Base-by-base conservation (phyloP, 2,797 vertebrate species). In the Enteromius paludinosus region DNA sequence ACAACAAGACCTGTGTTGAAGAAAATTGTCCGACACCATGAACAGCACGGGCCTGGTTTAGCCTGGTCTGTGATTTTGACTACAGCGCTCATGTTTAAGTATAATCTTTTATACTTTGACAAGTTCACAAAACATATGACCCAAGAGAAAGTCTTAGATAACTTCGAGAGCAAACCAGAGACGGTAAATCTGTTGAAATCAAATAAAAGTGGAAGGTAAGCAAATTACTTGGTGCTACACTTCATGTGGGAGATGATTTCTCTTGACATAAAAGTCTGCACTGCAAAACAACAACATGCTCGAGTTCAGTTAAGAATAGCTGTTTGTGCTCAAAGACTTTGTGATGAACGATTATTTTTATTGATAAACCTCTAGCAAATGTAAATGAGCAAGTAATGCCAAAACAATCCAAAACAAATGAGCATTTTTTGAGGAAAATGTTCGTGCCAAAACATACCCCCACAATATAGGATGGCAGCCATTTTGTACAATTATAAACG, bases 1-100 rank as follows among this genome's bases (percentile, higher is more conserved):
- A 81, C 70, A 81, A 83, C 86, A 86, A 76, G 89, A 90, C 87
- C 89, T 87, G 88, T 89, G 88, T 89, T 90, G 89, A 89, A 85
- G 38, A 87, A 89, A 87, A 76, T 85, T 43, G 85, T 38, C 41
- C 4, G 15, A 66, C 79, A 65, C 54, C 66, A 70, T 70, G 59
- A 70, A 78, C 45, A 4, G 43, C 25, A 30, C 11, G 6, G 33
- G 23, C 17, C 25, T 25, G 59, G 45, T 52, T 65, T 73, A 28
- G 56, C 72, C 38, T 45, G 3, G 10, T 59, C 20, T 41, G 30
- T 62, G 54, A 47, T 77, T 77, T 17, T 0, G 15, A 43, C 52
- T 61, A 45, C n/a, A 23, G 54, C 15, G 11, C 41, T 15, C 15
- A 33, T 17, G 54, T 47, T 30, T 41, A 70, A 70, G 65, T 28